Conservation (phyloP, 2,888 invertebrate species). For the Caenorhabditis drosophilae region DNA sequence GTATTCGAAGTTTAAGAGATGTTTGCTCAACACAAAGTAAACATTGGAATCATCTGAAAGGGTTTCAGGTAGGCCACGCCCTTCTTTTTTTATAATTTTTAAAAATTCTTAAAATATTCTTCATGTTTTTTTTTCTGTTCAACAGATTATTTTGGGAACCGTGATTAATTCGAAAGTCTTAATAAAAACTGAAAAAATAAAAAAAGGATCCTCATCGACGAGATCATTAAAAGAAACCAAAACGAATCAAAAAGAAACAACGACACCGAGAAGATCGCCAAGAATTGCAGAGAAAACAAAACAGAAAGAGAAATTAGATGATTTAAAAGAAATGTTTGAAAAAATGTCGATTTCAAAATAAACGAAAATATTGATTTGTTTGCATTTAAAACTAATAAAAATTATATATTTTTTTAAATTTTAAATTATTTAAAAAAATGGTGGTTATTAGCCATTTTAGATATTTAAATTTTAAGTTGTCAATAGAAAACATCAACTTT, state of each 20-base stretch:
- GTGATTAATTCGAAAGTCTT: conserved; percentile 16
- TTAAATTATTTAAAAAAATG: too few species aligned
- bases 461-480: too few species aligned
- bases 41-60: conserved; percentile 32
- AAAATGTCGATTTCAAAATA: too few species aligned
- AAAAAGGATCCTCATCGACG: background rate
- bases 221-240: background rate
- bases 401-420: too few species aligned
- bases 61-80: conserved; percentile 40
- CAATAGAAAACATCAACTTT: too few species aligned
- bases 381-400: too few species aligned
- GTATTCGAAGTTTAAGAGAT: conserved; percentile 22
- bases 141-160: conserved; percentile 15
- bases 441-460: too few species aligned
- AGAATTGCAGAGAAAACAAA: background rate
- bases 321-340: too few species aligned
- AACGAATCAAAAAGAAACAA: conserved; percentile 1
- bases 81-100: background rate
- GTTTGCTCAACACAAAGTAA: conserved; percentile 18
- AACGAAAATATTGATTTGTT: too few species aligned
- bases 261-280: conserved; percentile 3
- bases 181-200: conserved; percentile 14
- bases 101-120: background rate
- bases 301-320: conserved; percentile 6
- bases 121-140: background rate